Base-by-base conservation (phyloP, 1,140 invertebrate genomes). In the Eubasilissa regina region DNA sequence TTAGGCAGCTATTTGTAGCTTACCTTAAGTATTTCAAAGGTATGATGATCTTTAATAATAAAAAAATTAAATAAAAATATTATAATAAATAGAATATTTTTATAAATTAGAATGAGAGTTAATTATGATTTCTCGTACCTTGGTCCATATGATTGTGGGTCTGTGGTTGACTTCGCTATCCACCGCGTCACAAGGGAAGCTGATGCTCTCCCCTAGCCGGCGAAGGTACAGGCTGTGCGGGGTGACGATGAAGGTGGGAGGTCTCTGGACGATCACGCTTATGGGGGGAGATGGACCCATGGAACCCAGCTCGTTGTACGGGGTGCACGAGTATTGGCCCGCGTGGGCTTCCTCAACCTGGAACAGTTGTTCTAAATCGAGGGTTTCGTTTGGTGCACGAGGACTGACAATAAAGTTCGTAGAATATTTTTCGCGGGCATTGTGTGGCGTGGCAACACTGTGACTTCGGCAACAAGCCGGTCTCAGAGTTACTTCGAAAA, bases 301-400 rank as follows among this genome's bases (percentile, higher is more conserved):
- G 6, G 94, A 94, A 19, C 97, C 97, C 83, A 97, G 91, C 66
- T 93, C 92, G 86, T 98, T 99, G 87, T 95, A 97, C 35, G 97
- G 97, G 8, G 95, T 98, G 86, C 97, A 99, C 21, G 94, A 94
- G 87, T 98, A 99, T 81, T 91, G 91, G 19, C 95, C 95, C 47
- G 91, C 93, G 83, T 95, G 94, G 0, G 90, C 93, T 84, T 95
- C 94, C 83, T 92, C 96, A 83, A 93, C 94, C 91, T 89, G 81
- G 81, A 75, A 78, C 6, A 35, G 1, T 35, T 35, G 25, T 6
- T 35, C 6, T 35, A 35, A 35, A 35, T 35, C 6, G 6, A 35
- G 25, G 25, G 25, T 1, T 6, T 35, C 25, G 1, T 35, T 6
- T 35, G 25, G 25, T n/a, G n/a, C n/a, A n/a, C n/a, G n/a, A n/a